Percentiles rank a stretch among this genome's conserved stretches.
Evolutionary conservation across 2,797 vertebrate species (phyloP).

Genomic region (Lithobates sylvaticus): DNA sequence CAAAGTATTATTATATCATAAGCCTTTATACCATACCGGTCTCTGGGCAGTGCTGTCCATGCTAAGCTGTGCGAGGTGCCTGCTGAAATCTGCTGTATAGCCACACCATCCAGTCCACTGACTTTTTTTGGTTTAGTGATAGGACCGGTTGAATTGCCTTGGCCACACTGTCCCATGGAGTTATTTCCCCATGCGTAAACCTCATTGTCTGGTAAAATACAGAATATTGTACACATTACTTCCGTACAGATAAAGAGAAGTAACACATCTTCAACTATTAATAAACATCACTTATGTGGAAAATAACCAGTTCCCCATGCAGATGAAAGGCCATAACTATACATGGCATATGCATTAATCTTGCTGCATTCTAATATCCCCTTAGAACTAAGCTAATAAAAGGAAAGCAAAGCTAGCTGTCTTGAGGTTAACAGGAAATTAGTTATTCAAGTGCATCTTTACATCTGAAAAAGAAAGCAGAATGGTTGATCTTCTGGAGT

Average conservation of each 20-base stretch:
- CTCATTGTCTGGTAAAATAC: conserved; percentile 79
- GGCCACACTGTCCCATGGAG: conserved; percentile 87
- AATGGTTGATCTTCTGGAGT: too few species aligned
- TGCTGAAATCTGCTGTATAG: conserved; percentile 85
- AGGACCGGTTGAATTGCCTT: conserved; percentile 85
- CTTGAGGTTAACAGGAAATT: too few species aligned
- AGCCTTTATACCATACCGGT: conserved; percentile 73
- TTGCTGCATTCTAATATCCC: too few species aligned
- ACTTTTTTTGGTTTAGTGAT: conserved; percentile 89
- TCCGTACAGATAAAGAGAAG: too few species aligned
- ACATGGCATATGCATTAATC: background rate
- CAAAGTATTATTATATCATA: background rate
- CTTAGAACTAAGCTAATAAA: too few species aligned
- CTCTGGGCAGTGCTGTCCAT: conserved; percentile 85
- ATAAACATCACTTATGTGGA: too few species aligned
- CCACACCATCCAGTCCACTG: conserved; percentile 84
- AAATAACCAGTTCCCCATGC: background rate
- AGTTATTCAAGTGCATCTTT: too few species aligned
- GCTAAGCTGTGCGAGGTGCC: conserved; percentile 85
- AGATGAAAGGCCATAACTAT: background rate
- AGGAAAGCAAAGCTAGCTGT: too few species aligned
- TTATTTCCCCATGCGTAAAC: conserved; percentile 89
- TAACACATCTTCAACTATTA: too few species aligned
- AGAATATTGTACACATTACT: conserved; percentile 57
- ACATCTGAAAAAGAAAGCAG: too few species aligned